A percentile compares a stretch with the other conserved stretches of the same genome.
These are phyloP conservation scores for Temnothorax nylanderi DNA, from an alignment of 1,140 invertebrate species.

Conservation along the genomic window DNA sequence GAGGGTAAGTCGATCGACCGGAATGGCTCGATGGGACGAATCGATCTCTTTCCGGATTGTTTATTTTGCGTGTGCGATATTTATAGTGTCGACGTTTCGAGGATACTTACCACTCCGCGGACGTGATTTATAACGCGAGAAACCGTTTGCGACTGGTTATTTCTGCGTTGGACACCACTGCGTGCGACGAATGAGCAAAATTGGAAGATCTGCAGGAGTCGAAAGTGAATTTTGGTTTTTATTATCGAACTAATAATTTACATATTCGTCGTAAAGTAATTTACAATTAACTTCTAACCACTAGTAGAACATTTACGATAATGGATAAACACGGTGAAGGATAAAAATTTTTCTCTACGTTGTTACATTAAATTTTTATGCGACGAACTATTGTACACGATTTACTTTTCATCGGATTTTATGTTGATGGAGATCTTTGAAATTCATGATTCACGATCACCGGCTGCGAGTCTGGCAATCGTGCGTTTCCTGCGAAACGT, in stretches of 20 bases:
- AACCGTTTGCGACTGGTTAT: not conserved
- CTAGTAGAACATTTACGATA: not conserved
- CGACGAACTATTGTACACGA: not conserved
- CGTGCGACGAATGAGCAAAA: constrained; percentile 27
- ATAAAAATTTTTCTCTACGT: not conserved
- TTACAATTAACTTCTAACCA: not conserved
- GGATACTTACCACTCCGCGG: not conserved
- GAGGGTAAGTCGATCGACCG: constrained; percentile 60
- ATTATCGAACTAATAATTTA: not conserved
- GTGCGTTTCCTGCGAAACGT: constrained; percentile 48
- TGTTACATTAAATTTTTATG: not conserved
- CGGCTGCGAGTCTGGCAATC: not conserved
- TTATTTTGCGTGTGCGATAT: constrained; percentile 19
- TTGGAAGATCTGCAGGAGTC: not conserved
- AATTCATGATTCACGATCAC: not conserved
- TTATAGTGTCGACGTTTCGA: constrained; percentile 33
- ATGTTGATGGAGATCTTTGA: not conserved
- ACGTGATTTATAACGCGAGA: constrained; percentile 37
- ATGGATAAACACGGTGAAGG: not conserved
- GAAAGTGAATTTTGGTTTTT: not conserved
- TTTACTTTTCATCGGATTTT: not conserved
- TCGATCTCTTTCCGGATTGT: constrained; percentile 36
- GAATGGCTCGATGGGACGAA: constrained; percentile 65
- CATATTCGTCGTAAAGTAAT: not conserved
- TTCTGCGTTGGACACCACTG: not conserved